Base-by-base conservation (phyloP, 2,888 invertebrate species). In the Acrobasis repandana region DNA sequence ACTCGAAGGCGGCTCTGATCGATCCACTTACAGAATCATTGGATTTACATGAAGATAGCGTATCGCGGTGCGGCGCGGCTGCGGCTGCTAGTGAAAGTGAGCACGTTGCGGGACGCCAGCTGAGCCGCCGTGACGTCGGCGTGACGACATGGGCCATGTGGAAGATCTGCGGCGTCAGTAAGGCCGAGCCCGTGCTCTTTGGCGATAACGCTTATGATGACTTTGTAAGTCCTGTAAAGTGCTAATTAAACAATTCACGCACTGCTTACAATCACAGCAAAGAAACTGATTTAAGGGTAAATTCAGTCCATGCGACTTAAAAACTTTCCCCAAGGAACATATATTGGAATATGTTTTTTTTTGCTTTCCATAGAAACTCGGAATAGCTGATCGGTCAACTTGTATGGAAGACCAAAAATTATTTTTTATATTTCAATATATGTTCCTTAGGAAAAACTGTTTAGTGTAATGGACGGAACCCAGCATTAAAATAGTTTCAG, bases 131-230 rank as follows among this genome's bases (percentile, higher is more conserved):
- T 82, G 84, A 83, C 82, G 83, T 80, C 73, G 72, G 69, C 74
- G 79, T 84, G 86, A 82, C 83, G 86, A 81, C 83, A 90, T 90
- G 91, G 90, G 85, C 88, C 87, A 91, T 92, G 92, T 91, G 91
- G 91, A 91, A 80, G 79, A 90, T 90, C 74, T 91, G 92, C 80
- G 90, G 90, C 83, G 87, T 89, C 84, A 89, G 87, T 88, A 91
- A 90, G 81, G 87, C 82, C 72, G 83, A 88, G 77, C 86, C 90
- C 64, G 84, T 81, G 76, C 81, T 90, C 76, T 86, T 89, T 75
- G 80, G 80, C 68, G 76, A 79, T 78, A 75, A 73, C 74, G 66
- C 74, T 61, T 73, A 82, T 73, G 88, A 90, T 74, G 89, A 92
- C 83, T 90, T 86, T 85, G 92, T 92, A 89, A 90, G 91, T 43